Evolutionary conservation across 1,140 invertebrate species (phyloP).

Genomic region (Myzus persicae): DNA sequence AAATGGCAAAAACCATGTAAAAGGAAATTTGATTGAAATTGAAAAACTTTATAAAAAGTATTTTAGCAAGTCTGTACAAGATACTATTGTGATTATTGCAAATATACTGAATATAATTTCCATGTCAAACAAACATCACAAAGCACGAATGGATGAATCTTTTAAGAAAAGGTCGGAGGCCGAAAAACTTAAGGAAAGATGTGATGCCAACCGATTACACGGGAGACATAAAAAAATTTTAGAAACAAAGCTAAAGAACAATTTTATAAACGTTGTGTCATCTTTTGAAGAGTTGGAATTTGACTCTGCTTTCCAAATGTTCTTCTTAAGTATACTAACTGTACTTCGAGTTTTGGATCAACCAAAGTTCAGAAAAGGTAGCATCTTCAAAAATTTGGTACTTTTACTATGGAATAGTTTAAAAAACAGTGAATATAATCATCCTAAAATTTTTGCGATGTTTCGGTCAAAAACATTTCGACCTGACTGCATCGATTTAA

Average conservation of each 20-base stretch:
- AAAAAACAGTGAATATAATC: not conserved
- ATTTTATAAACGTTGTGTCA: not conserved
- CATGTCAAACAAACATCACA: constrained; percentile 47
- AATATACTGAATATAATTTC: constrained; percentile 49
- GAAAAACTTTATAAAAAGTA: constrained; percentile 20
- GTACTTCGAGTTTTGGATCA: constrained; percentile 43
- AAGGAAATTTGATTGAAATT: not conserved
- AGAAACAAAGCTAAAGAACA: not conserved
- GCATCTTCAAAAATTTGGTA: constrained; percentile 49
- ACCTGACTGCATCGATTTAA: constrained; percentile 39
- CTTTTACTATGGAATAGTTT: constrained; percentile 49
- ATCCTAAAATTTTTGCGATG: constrained; percentile 21
- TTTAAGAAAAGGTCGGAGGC: constrained; percentile 49
- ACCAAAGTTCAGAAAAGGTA: constrained; percentile 51
- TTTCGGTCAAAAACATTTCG: constrained; percentile 18
- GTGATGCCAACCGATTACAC: constrained; percentile 42
- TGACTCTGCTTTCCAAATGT: constrained; percentile 43
- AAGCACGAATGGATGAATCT: constrained; percentile 40
- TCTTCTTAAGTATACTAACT: constrained; percentile 47
- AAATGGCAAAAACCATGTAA: not conserved
- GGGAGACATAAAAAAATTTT: constrained; percentile 28
- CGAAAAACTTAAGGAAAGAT: constrained; percentile 51
- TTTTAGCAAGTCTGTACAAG: constrained; percentile 41
- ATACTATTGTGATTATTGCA: constrained; percentile 38
- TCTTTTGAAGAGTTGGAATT: not conserved